These are phyloP conservation scores for Copidosoma aretas DNA, from an alignment of 2,888 invertebrate species.

Conservation along the genomic window DNA sequence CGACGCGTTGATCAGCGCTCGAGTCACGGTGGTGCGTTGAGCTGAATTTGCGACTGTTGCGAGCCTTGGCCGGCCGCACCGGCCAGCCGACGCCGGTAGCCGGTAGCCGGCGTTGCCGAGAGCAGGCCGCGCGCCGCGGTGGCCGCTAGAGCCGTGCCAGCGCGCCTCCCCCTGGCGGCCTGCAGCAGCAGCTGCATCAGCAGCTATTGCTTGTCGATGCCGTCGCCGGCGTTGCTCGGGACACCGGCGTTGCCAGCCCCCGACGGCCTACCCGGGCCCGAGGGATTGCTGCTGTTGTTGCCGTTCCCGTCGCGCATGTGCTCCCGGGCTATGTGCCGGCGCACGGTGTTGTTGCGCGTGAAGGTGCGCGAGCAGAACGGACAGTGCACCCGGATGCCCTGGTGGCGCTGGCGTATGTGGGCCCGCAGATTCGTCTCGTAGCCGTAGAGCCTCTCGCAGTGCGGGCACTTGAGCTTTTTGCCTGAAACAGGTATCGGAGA, in stretches of 20 bases:
- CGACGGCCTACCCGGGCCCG: constrained; percentile 53
- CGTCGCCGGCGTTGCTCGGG: too few relatives aligned
- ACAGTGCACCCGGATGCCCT: constrained; percentile 90
- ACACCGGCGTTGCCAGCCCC: too few relatives aligned
- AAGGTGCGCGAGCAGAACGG: constrained; percentile 90
- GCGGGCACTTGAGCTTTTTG: constrained; percentile 90
- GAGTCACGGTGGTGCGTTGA: constrained; percentile 6
- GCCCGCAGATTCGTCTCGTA: constrained; percentile 92
- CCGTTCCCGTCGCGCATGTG: constrained; percentile 79
- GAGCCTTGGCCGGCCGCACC: neutral
- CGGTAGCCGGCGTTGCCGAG: constrained; percentile 4
- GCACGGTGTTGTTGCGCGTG: constrained; percentile 90
- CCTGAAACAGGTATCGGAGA: constrained; percentile 67
- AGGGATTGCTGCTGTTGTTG: constrained; percentile 68
- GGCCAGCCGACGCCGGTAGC: neutral
- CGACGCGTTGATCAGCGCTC: too few relatives aligned
- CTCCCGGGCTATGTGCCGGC: constrained; percentile 88
- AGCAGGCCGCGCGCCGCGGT: neutral
- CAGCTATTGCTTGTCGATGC: too few relatives aligned
- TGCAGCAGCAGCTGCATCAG: constrained; percentile 30
- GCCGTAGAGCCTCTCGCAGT: constrained; percentile 90
- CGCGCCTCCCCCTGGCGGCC: constrained; percentile 27
- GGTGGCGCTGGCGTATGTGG: constrained; percentile 89
- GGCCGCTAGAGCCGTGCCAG: neutral
- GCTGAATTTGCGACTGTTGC: neutral